A percentile compares a stretch with the other conserved stretches of the same genome.
These are phyloP conservation scores for Acheta domesticus DNA, from an alignment of 2,888 invertebrate species.

Conservation along the genomic window DNA sequence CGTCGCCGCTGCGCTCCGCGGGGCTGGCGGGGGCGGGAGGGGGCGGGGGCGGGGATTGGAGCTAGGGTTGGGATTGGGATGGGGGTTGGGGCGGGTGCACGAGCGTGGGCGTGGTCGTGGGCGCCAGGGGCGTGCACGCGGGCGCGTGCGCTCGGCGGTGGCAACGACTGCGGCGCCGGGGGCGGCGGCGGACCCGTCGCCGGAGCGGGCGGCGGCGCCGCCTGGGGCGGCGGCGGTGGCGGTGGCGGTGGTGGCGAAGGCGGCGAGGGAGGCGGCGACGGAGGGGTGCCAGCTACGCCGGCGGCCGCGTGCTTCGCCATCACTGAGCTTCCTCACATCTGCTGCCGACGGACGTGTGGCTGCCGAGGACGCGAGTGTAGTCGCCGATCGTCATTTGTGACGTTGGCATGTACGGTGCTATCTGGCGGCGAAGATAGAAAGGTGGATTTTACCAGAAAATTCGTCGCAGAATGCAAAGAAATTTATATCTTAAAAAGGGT, in stretches of 20 bases:
- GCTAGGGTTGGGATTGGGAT: too few species aligned
- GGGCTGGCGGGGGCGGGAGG: too few species aligned
- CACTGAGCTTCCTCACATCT: too few species aligned
- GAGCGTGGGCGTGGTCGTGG: too few species aligned
- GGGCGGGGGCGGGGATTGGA: too few species aligned
- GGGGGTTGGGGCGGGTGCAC: too few species aligned
- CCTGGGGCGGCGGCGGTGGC: neutral
- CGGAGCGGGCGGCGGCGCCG: neutral
- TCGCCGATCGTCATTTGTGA: too few species aligned
- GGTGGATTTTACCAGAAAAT: neutral
- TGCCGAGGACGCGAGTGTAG: too few species aligned
- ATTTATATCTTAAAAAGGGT: too few species aligned
- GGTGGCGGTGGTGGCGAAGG: neutral
- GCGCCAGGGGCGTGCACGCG: neutral
- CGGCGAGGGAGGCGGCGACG: neutral
- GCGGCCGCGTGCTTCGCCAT: neutral
- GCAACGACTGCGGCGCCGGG: neutral
- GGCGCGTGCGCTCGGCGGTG: neutral
- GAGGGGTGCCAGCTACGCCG: neutral
- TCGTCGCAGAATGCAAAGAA: too few species aligned
- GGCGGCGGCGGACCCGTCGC: neutral
- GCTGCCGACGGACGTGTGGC: too few species aligned
- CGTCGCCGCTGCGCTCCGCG: too few species aligned
- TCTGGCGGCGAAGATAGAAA: neutral
- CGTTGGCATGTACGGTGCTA: neutral